phyloP scores from a whole-genome alignment of 2,888 invertebrate genomes.

The Anoncus sp. region DNA sequence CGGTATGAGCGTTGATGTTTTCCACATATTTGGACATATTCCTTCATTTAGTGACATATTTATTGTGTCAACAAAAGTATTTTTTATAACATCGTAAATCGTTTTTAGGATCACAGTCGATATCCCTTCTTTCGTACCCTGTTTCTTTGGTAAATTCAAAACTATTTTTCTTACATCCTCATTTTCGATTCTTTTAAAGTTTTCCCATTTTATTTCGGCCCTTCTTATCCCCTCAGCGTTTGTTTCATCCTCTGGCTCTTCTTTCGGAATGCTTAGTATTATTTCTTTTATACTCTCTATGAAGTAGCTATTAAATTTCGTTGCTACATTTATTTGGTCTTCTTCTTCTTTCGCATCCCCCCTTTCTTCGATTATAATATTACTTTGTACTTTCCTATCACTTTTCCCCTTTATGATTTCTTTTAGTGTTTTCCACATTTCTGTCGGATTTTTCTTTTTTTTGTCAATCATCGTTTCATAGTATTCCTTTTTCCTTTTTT shows the following conservation, averaged over 20 bases:
- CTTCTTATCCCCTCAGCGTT: background rate
- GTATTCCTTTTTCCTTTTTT: background rate
- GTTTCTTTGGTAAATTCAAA: slow-evolving; percentile 4
- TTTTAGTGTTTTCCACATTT: slow-evolving; percentile 36
- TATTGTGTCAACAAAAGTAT: too few species aligned
- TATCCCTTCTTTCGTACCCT: slow-evolving; percentile 12
- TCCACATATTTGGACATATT: slow-evolving; percentile 23
- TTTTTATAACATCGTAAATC: background rate
- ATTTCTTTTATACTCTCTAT: slow-evolving; percentile 25
- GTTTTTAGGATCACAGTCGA: background rate
- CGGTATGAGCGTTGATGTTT: slow-evolving; percentile 28
- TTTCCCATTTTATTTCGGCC: background rate
- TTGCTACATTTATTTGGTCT: slow-evolving; percentile 2
- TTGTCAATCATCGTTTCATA: slow-evolving; percentile 11
- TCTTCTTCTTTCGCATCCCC: background rate
- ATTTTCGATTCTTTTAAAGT: background rate
- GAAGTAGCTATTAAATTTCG: slow-evolving; percentile 18
- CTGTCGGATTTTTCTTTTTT: background rate
- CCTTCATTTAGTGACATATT: slow-evolving; percentile 1
- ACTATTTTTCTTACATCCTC: background rate
- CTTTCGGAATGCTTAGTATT: background rate
- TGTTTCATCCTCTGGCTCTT: background rate
- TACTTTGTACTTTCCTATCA: background rate
- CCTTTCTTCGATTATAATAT: background rate
- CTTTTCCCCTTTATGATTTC: background rate